Base-by-base conservation (phyloP, 2,888 invertebrate species). In the Drosophila niveifrons region DNA sequence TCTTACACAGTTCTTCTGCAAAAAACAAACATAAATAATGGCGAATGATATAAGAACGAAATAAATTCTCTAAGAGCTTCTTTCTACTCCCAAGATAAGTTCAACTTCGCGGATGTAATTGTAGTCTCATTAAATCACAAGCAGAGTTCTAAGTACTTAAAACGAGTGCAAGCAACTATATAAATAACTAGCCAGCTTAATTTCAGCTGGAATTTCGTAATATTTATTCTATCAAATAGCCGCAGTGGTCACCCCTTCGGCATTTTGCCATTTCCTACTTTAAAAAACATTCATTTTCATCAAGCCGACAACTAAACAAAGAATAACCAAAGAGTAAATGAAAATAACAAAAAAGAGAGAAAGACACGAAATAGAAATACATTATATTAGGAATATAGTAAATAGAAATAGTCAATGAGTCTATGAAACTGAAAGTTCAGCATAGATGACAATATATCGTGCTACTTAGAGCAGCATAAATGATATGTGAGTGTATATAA, bases 241-340 rank as follows among this genome's bases (percentile, higher is more conserved):
- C 47, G 51, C 31, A 15, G 28, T 62, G 72, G 65, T 66, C 66
- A 52, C 61, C 78, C 78, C 75, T 46, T 47, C 56, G 52, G 10
- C 50, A 77, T 70, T 89, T 87, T 82, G 74, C 72, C 86, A 90
- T 89, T 90, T 90, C 90, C 90, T 90, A 90, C 91, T 90, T 89
- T 90, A 90, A 90, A 90, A 89, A 74, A 84, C 91, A 90, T 90
- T 90, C 70, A 89, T 90, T 78, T 87, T 89, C 90, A 90, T 90
- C 82, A 90, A 63, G 55, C 67, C 70, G 82, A 78, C 78, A 77
- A 73, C 57, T 46, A 58, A 58, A 63, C 13, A 43, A 62, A 58
- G 56, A 51, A 46, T 17, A 46, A 61, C 29, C 64, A 28, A 28
- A 75, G 36, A 23, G 66, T 15, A 61, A 41, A 41, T 59, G 46